Evolutionary conservation across 2,113 vertebrate species (phyloP).

Genomic region (Campylorhamphus procurvoides): DNA sequence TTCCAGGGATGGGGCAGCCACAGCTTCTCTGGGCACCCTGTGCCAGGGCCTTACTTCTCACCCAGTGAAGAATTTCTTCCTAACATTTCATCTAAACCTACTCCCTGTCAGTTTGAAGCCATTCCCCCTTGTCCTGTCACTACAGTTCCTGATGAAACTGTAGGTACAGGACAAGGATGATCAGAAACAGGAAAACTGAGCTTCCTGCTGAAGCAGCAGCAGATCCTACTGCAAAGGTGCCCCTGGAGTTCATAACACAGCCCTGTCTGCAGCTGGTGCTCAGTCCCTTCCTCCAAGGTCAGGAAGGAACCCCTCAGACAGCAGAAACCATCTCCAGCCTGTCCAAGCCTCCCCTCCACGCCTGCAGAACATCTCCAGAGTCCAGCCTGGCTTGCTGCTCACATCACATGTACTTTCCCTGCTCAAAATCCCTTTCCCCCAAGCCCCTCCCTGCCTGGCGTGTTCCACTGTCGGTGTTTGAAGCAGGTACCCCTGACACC

Average conservation of each 20-base stretch:
- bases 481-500: not conserved
- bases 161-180: not conserved
- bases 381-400: rapidly evolving
- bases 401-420: rapidly evolving
- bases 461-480: not conserved
- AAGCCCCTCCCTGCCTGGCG: rapidly evolving
- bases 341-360: not conserved
- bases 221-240: not conserved
- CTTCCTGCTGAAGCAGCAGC: not conserved
- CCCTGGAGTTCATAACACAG: not conserved
- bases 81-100: not conserved
- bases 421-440: not conserved
- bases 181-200: not conserved
- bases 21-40: not conserved
- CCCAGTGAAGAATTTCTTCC: not conserved
- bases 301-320: not conserved
- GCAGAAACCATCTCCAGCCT: not conserved
- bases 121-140: not conserved
- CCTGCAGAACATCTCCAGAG: rapidly evolving
- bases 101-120: not conserved
- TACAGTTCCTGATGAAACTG: not conserved
- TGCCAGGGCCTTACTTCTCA: not conserved
- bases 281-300: not conserved
- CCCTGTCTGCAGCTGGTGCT: not conserved
- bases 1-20: not conserved